phyloP scores from a whole-genome alignment of 2,888 invertebrate genomes.

The Clunio marinus region DNA sequence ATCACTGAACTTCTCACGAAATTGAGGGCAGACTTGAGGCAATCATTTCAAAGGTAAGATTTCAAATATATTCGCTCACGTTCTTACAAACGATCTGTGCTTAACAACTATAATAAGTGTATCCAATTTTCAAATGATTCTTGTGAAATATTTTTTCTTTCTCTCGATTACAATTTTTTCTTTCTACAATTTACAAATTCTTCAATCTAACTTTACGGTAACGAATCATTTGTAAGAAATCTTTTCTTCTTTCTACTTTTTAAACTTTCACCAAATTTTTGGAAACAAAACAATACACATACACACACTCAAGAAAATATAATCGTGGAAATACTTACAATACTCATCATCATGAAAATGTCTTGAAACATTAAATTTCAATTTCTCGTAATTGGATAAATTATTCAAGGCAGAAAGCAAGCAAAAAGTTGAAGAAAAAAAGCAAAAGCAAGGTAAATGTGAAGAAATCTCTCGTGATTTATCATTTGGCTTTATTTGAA shows the following conservation, averaged over 20 bases:
- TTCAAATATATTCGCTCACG: no score
- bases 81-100: no score
- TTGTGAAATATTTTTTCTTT: not conserved
- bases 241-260: not conserved
- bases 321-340: no score
- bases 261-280: not conserved
- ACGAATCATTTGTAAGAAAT: not conserved
- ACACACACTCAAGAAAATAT: no score
- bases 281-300: no score
- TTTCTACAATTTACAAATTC: no score
- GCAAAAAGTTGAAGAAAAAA: no score
- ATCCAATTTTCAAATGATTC: not conserved
- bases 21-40: conserved; percentile 75
- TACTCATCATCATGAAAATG: no score
- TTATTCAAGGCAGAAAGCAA: not conserved
- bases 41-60: conserved; percentile 80
- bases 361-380: not conserved
- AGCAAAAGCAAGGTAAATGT: not conserved
- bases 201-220: not conserved
- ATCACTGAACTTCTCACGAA: conserved; percentile 84
- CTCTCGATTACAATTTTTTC: not conserved
- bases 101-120: not conserved
- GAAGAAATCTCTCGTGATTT: conserved; percentile 25
- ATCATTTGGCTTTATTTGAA: not conserved
- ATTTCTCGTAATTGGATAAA: not conserved